These are phyloP conservation scores for Epistrophe grossulariae DNA, from an alignment of 2,888 invertebrate species.

Conservation along the genomic window DNA sequence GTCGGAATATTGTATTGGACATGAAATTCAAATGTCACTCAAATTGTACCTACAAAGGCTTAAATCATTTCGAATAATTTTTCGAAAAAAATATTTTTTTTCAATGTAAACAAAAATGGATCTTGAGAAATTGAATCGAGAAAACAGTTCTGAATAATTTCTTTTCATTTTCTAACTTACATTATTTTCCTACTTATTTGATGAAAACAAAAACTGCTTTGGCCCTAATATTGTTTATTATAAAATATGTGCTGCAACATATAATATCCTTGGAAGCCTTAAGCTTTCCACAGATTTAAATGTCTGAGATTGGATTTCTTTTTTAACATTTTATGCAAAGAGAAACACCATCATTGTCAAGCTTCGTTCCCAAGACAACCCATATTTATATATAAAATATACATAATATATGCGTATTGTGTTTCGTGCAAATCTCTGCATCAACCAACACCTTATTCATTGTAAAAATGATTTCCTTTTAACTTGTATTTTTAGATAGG, in stretches of 20 bases:
- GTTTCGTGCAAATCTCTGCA: constrained; percentile 3
- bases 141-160: no score
- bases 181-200: not conserved
- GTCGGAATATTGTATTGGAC: no score
- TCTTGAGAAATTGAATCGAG: no score
- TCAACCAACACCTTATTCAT: not conserved
- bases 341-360: constrained; percentile 1
- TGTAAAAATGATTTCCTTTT: constrained; percentile 20
- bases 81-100: no score
- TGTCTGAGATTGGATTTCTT: constrained; percentile 5
- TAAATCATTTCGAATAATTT: no score
- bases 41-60: no score
- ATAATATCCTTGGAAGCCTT: not conserved
- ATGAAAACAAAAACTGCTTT: not conserved
- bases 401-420: not conserved
- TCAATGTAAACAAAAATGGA: no score
- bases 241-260: not conserved
- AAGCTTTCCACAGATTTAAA: not conserved
- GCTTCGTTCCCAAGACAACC: not conserved
- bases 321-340: constrained; percentile 7
- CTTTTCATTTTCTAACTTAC: no score
- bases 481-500: no score
- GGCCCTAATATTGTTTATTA: not conserved
- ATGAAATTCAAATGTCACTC: no score
- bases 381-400: no score